Evolutionary conservation across 2,888 invertebrate genomes (phyloP).

Genomic region (Drosophila kambysellisi): DNA sequence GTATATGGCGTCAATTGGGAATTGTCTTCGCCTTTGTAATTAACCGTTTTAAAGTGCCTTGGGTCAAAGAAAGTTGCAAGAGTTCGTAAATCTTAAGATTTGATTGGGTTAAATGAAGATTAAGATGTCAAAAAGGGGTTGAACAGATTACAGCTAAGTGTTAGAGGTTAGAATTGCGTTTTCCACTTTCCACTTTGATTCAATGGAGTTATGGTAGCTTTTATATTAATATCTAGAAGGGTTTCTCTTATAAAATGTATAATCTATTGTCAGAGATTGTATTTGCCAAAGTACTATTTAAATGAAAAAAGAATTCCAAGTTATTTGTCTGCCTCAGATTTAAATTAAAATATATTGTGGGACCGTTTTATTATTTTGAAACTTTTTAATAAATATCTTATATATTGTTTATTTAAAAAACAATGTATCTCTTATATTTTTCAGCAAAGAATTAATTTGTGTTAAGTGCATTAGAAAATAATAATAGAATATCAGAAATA

Average conservation of each 20-base stretch:
- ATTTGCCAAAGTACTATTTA: neutral
- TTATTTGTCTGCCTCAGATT: neutral
- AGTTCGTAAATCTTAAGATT: slow-evolving; percentile 55
- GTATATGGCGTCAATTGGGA: slow-evolving; percentile 30
- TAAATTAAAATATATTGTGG: neutral
- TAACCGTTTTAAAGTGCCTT: slow-evolving; percentile 21
- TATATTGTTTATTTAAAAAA: too few relatives aligned
- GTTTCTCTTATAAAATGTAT: neutral
- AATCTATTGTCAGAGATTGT: neutral
- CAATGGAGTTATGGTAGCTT: neutral
- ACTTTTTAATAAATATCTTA: neutral
- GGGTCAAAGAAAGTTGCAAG: slow-evolving; percentile 69
- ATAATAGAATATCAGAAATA: neutral
- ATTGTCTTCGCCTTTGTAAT: slow-evolving; percentile 10
- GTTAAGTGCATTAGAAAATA: neutral
- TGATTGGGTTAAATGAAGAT: slow-evolving; percentile 49
- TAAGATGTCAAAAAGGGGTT: slow-evolving; percentile 31
- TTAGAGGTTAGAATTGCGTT: neutral
- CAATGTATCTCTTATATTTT: too few relatives aligned
- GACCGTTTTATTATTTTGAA: neutral
- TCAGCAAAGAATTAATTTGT: neutral
- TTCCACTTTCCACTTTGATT: neutral
- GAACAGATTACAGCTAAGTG: slow-evolving; percentile 40
- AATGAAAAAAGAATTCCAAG: neutral
- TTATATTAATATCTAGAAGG: neutral